A percentile compares a stretch with the other conserved stretches of the same genome.
phyloP scores from a whole-genome alignment of 2,888 invertebrate species.

The Anticlea derivata region DNA sequence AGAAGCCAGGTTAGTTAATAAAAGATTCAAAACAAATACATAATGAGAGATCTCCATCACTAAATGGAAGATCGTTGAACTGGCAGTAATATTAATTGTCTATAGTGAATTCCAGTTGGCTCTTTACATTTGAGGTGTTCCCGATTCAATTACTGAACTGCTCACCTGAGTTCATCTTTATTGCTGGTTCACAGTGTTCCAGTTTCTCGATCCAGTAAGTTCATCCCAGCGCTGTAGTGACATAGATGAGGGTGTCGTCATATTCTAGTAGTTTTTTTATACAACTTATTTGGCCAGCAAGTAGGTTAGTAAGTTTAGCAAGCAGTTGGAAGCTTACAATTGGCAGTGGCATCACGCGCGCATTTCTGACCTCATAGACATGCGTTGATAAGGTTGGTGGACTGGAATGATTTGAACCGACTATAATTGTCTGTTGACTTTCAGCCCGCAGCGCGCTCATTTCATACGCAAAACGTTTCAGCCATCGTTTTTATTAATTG shows the following conservation, averaged over 20 bases:
- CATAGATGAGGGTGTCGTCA: too few species aligned
- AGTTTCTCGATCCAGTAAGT: too few species aligned
- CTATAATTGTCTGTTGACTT: conserved; percentile 30
- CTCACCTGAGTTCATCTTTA: conserved; percentile 8
- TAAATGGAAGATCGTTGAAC: conserved; percentile 35
- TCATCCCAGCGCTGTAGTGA: too few species aligned
- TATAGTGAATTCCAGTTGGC: conserved; percentile 18
- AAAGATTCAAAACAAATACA: conserved; percentile 2
- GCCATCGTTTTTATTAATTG: background rate
- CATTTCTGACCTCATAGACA: too few species aligned
- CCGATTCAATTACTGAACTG: conserved; percentile 26
- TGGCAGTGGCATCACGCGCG: too few species aligned
- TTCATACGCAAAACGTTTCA: conserved; percentile 7
- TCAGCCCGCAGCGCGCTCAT: conserved; percentile 14
- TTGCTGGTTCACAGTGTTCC: too few species aligned
- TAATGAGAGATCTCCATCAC: conserved; percentile 10
- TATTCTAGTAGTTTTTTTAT: too few species aligned
- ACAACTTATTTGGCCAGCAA: too few species aligned
- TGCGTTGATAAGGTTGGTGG: too few species aligned
- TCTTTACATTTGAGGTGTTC: conserved; percentile 28
- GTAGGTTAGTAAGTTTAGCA: too few species aligned
- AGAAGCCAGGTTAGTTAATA: too few species aligned
- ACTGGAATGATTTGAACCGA: background rate
- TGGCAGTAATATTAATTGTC: conserved; percentile 23
- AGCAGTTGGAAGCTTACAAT: too few species aligned